These are phyloP conservation scores for Sorex araneus DNA, from an alignment of 2,113 vertebrate species.

Conservation along the genomic window DNA sequence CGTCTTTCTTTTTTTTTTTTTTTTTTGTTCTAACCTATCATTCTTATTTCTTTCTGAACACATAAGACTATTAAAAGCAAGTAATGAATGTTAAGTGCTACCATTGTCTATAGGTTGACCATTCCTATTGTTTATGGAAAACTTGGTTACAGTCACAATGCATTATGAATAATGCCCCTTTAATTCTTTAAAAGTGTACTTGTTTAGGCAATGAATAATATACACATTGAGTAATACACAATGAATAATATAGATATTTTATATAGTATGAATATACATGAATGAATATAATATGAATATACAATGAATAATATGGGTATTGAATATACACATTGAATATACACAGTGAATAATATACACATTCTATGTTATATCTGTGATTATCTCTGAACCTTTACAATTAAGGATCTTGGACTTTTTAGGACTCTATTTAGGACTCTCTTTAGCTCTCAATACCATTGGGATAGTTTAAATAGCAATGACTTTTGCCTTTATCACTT, in stretches of 20 bases:
- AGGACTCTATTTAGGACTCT: constrained; percentile 41
- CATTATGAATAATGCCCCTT: background rate
- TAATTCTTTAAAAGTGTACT: background rate
- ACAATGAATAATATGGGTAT: no score
- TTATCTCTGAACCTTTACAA: background rate
- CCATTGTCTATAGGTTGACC: background rate
- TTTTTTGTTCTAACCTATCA: background rate
- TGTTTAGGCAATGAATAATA: background rate
- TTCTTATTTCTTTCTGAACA: background rate
- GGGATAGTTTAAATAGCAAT: background rate
- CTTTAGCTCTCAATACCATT: background rate
- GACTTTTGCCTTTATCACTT: background rate
- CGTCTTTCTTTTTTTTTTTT: no score
- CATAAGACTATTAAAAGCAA: no score
- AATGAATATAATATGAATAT: no score
- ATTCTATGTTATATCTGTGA: background rate
- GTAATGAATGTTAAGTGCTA: background rate
- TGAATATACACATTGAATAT: no score
- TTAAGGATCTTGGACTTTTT: background rate
- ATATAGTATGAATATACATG: no score
- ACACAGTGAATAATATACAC: no score
- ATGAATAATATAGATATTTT: no score
- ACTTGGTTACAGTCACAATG: background rate
- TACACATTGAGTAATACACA: no score
- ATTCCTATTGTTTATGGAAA: background rate